Evolutionary conservation across 2,797 vertebrate genomes (phyloP).

Genomic region (Picus viridis): DNA sequence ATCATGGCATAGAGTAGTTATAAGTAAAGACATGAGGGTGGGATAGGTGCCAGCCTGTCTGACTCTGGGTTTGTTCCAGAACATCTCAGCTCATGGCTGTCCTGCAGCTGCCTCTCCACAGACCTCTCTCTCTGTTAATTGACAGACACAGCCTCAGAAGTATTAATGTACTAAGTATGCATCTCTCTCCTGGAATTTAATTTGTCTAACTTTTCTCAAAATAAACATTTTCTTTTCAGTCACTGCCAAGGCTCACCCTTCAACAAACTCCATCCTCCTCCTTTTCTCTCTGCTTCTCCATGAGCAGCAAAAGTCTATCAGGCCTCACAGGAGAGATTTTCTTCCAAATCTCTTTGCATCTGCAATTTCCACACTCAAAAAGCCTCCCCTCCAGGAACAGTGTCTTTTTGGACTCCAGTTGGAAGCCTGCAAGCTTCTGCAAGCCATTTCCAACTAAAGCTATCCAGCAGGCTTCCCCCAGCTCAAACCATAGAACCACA

Average conservation of each 20-base stretch:
- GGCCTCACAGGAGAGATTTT: neutral
- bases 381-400: neutral
- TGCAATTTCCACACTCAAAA: neutral
- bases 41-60: constrained; percentile 54
- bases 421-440: neutral
- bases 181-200: neutral
- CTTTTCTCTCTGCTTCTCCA: neutral
- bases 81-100: constrained; percentile 12
- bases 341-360: neutral
- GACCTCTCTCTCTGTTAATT: neutral
- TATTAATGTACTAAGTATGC: neutral
- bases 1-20: neutral
- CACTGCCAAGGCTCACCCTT: neutral
- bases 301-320: neutral
- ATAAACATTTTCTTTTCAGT: neutral
- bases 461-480: neutral
- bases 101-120: constrained; percentile 17
- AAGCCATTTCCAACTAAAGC: neutral
- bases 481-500: neutral
- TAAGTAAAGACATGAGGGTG: constrained; percentile 38
- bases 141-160: neutral
- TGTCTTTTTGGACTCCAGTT: neutral
- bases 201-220: neutral
- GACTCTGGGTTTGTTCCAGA: constrained; percentile 57
- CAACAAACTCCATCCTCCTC: neutral